Conservation (phyloP, 2,113 vertebrate genomes). For the Macaca fascicularis region DNA sequence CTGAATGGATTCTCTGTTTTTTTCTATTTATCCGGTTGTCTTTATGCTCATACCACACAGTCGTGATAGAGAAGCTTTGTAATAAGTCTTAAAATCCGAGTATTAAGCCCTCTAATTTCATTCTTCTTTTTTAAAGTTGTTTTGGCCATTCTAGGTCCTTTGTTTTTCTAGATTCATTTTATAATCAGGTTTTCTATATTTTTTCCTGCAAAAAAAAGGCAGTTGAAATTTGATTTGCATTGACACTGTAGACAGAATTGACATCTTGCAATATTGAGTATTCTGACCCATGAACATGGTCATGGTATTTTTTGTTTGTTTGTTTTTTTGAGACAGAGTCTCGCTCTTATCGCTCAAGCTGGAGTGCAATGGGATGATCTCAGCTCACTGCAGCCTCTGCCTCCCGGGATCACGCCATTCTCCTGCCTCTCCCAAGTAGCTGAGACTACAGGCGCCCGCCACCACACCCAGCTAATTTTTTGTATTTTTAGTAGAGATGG, state of each 20-base stretch:
- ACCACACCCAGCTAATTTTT: too few relatives aligned
- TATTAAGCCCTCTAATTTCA: neutral
- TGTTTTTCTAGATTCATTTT: neutral
- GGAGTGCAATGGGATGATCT: too few relatives aligned
- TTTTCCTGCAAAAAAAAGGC: neutral
- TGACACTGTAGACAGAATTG: neutral
- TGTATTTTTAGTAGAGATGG: too few relatives aligned
- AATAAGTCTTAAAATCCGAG: constrained; percentile 4
- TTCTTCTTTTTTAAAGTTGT: neutral
- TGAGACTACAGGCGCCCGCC: too few relatives aligned
- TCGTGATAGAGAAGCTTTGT: neutral
- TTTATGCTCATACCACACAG: neutral
- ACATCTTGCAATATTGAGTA: neutral
- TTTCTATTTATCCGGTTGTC: neutral
- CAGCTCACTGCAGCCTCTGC: too few relatives aligned
- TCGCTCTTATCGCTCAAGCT: too few relatives aligned
- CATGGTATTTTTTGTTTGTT: neutral
- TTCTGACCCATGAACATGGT: neutral
- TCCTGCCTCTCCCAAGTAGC: too few relatives aligned
- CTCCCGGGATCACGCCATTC: too few relatives aligned
- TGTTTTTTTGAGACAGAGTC: too few relatives aligned
- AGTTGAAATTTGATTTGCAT: neutral
- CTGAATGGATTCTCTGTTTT: neutral
- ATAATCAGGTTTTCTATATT: neutral
- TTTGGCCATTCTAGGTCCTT: neutral